Percentiles rank a stretch among this genome's conserved stretches.
Evolutionary conservation across 2,113 vertebrate genomes (phyloP).

Genomic region (Oryzias curvinotus): DNA sequence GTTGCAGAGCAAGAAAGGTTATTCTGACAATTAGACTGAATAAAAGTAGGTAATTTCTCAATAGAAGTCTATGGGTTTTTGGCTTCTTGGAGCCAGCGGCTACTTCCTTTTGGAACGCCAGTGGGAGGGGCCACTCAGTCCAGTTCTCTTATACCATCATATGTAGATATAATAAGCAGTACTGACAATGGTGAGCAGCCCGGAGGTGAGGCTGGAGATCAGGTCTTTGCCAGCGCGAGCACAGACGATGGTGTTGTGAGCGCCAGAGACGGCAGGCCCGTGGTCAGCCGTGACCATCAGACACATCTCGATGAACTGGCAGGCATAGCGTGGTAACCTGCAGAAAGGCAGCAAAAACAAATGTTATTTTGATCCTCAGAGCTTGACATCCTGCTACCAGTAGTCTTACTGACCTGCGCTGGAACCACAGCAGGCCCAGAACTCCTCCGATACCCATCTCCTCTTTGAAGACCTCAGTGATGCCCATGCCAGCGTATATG

Average conservation of each 20-base stretch:
- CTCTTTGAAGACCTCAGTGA: slow-evolving; percentile 97
- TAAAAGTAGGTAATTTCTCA: no score
- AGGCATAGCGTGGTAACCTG: slow-evolving; percentile 92
- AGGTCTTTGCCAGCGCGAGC: slow-evolving; percentile 96
- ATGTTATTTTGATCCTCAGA: neutral
- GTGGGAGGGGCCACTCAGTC: no score
- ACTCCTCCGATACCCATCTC: slow-evolving; percentile 96
- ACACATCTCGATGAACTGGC: slow-evolving; percentile 99
- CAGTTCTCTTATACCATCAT: neutral
- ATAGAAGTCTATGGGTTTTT: no score
- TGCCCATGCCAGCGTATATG: slow-evolving; percentile 97
- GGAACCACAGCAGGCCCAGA: slow-evolving; percentile 96
- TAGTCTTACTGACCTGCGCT: slow-evolving; percentile 81
- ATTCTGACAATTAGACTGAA: no score
- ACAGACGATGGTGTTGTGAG: slow-evolving; percentile 98
- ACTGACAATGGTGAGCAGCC: slow-evolving; percentile 96
- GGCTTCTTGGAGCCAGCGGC: no score
- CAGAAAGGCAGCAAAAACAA: neutral
- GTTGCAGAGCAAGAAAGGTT: no score
- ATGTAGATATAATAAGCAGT: neutral
- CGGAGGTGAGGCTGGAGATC: slow-evolving; percentile 95
- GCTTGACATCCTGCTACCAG: neutral
- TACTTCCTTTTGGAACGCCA: no score
- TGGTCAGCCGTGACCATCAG: slow-evolving; percentile 98
- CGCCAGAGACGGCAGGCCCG: slow-evolving; percentile 93